phyloP scores from a whole-genome alignment of 2,797 vertebrate genomes.

The Danio choprae region DNA sequence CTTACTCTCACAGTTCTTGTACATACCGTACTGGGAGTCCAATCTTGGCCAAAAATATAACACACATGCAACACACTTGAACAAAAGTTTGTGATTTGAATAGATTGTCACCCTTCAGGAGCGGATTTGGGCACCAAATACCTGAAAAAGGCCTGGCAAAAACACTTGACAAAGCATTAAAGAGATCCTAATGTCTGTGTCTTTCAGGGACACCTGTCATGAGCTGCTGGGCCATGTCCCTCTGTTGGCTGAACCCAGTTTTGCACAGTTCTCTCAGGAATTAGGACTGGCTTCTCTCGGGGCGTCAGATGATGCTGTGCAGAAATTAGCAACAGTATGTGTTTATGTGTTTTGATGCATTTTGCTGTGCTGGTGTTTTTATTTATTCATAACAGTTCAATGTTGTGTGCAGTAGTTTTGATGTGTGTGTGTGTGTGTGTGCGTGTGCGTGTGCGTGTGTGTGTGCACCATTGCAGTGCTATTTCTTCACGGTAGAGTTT shows the following conservation, averaged over 20 bases:
- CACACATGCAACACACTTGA: no score
- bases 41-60: no score
- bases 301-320: slow-evolving; percentile 85
- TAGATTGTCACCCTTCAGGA: no score
- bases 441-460: not conserved
- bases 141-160: not conserved
- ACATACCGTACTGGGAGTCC: no score
- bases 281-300: slow-evolving; percentile 87
- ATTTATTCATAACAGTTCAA: not conserved
- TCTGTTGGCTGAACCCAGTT: slow-evolving; percentile 87
- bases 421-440: not conserved
- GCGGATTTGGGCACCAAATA: no score
- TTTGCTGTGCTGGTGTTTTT: not conserved
- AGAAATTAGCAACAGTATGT: slow-evolving; percentile 86
- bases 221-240: slow-evolving; percentile 89
- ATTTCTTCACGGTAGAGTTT: slow-evolving; percentile 99
- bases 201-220: slow-evolving; percentile 86
- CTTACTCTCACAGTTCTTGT: no score
- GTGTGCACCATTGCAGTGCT: slow-evolving; percentile 83
- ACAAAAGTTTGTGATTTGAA: no score
- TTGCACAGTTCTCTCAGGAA: slow-evolving; percentile 90
- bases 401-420: not conserved
- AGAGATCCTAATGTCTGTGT: slow-evolving; percentile 29
- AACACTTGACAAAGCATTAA: not conserved
- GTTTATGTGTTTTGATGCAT: slow-evolving; percentile 6